Evolutionary conservation across 2,888 invertebrate genomes (phyloP).

Genomic region (Ophion ellenae): DNA sequence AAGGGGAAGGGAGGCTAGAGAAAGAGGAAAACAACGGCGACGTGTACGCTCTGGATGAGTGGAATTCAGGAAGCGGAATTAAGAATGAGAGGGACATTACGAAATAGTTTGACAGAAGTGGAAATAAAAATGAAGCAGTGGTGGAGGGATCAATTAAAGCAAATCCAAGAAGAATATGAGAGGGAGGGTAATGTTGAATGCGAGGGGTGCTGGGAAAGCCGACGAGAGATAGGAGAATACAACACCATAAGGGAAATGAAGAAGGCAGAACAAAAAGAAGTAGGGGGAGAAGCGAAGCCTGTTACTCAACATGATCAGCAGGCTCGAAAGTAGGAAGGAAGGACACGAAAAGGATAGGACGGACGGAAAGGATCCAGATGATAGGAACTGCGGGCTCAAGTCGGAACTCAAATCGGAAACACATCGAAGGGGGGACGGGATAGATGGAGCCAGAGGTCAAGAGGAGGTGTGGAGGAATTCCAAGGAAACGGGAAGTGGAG

Average conservation of each 20-base stretch:
- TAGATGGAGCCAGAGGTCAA: not conserved
- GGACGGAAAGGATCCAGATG: not conserved
- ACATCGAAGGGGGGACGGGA: not conserved
- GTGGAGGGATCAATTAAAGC: too few relatives aligned
- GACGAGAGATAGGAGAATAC: not conserved
- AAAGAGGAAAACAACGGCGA: too few relatives aligned
- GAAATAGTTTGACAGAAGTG: too few relatives aligned
- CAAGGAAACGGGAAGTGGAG: not conserved
- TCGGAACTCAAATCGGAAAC: accelerated
- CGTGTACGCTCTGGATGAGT: too few relatives aligned
- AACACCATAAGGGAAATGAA: not conserved
- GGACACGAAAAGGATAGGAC: not conserved
- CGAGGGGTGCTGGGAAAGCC: not conserved
- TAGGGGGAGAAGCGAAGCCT: not conserved
- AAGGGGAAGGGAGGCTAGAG: too few relatives aligned
- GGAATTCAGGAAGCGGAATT: too few relatives aligned
- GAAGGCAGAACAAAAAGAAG: not conserved
- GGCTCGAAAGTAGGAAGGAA: not conserved
- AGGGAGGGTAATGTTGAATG: not conserved
- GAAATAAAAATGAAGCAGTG: too few relatives aligned
- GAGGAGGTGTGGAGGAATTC: not conserved
- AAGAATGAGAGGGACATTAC: too few relatives aligned
- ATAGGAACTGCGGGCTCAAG: not conserved
- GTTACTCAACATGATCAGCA: not conserved
- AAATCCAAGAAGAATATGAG: not conserved